Evolutionary conservation across 2,888 invertebrate genomes (phyloP), one percentile per base, ranked within the genome.

Genomic region (Adelognathus sp.): DNA sequence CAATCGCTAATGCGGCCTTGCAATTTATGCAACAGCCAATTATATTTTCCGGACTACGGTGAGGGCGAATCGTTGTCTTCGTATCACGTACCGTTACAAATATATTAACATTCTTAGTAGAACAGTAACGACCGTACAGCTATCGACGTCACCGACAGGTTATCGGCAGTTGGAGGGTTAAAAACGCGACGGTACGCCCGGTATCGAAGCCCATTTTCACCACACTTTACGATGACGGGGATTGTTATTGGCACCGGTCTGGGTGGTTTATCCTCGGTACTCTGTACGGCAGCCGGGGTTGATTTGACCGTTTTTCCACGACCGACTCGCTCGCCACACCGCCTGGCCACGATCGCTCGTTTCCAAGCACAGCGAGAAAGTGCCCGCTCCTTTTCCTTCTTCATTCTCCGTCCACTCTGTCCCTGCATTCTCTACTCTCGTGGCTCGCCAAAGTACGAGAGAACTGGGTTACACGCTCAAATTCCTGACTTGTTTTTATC

Each of bases 171-270:
- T 86, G 46, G 82, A 82, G 79, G 83, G 75, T 82, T 83, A 85
- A 85, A 87, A 87, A 85, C 85, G 83, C 79, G 81, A n/a, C 76
- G 81, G 74, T 83, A 81, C 64, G 81, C n/a, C 56, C 79, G 82
- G 84, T 88, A 86, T 87, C 84, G 81, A 81, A 83, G 82, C 81
- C 85, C 83, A 84, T 87, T 87, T 88, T 88, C 86, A 76, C 82
- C 83, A 85, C 81, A 84, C 80, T 88, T 88, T 87, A 88, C 84
- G 88, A 87, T 85, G 87, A 88, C 85, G 85, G 76, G 83, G 84
- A 86, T 86, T 88, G 86, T 87, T 87, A 86, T 87, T 86, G 87
- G 85, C 86, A 86, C 82, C 67, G 77, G 76, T 63, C 70, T 50
- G 41, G n/a, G 61, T 11, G 50, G 61, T 66, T 52, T 54, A 67